phyloP scores from a whole-genome alignment of 1,140 invertebrate genomes.

The Antheraea mylitta region DNA sequence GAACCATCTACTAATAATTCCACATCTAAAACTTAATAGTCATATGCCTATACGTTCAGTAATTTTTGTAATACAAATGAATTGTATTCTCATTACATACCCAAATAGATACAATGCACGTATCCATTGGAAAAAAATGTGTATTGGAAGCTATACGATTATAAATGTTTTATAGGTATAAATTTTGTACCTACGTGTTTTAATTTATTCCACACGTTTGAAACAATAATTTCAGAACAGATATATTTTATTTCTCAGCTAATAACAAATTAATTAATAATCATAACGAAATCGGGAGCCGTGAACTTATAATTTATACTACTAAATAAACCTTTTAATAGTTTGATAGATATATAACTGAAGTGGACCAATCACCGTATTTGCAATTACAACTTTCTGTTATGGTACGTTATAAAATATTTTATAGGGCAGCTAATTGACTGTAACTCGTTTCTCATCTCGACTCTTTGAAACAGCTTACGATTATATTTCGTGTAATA shows the following conservation, averaged over 20 bases:
- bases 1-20: too few relatives aligned
- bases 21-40: too few relatives aligned
- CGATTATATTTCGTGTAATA: neutral
- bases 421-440: slow-evolving; percentile 30
- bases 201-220: too few relatives aligned
- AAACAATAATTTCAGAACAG: neutral
- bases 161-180: too few relatives aligned
- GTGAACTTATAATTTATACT: slow-evolving; percentile 14
- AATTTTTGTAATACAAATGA: too few relatives aligned
- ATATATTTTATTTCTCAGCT: neutral
- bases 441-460: slow-evolving; percentile 9
- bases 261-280: slow-evolving; percentile 5
- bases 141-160: too few relatives aligned
- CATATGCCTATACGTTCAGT: too few relatives aligned
- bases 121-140: too few relatives aligned
- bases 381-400: slow-evolving; percentile 25
- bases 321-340: slow-evolving; percentile 14
- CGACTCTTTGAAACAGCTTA: slow-evolving; percentile 1
- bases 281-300: neutral
- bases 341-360: slow-evolving; percentile 28
- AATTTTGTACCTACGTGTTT: neutral
- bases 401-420: slow-evolving; percentile 33
- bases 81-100: too few relatives aligned
- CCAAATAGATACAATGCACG: too few relatives aligned
- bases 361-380: slow-evolving; percentile 34